Evolutionary conservation across 2,888 invertebrate species (phyloP), one percentile per base, ranked within the genome.

Genomic region (Tridacna gigas): DNA sequence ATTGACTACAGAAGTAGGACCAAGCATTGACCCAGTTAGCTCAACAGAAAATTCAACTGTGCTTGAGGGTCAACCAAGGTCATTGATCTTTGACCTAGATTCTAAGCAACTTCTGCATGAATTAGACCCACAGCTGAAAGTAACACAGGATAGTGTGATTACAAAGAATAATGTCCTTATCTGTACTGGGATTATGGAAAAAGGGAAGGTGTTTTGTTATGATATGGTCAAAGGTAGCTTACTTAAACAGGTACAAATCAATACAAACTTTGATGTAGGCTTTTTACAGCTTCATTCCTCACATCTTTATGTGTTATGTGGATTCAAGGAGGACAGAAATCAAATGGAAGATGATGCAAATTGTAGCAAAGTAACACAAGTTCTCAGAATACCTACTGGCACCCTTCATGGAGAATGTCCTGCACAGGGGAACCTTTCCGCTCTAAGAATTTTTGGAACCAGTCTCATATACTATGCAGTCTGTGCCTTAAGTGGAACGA

Each of bases 291-390:
- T 91, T 0, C 90, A 92, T 76, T 37, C 81, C 13, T 80, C 86
- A 2, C 86, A 92, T 75, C 83, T 88, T 45, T 89, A 75, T 82
- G 79, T 89, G 13, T 71, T 91, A 0, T 82, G 86, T 12, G 86
- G 81, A 5, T 80, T 83, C 20, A 79, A 66, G 13, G 15, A 82
- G 9, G 79, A 63, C 1, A 88, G 25, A 18, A 45, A 45, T 67
- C 4, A 13, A 1, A n/a, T 18, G 28, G 5, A 1, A 22, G 51
- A 48, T 3, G 3, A 86, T 75, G 88, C 86, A 0, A 75, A 86
- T 20, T 63, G 28, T 0, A 63, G 80, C 12, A 90, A 91, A 74
- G 80, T 65, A 77, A 88, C 88, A 51, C 79, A 74, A 37, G 47
- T 91, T 13, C 71, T 84, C 13, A 75, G 86, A n/a, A 45, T 88